Percentiles rank a stretch among this genome's conserved stretches.
Evolutionary conservation across 2,113 vertebrate species (phyloP).

Genomic region (Oncorhynchus mykiss): DNA sequence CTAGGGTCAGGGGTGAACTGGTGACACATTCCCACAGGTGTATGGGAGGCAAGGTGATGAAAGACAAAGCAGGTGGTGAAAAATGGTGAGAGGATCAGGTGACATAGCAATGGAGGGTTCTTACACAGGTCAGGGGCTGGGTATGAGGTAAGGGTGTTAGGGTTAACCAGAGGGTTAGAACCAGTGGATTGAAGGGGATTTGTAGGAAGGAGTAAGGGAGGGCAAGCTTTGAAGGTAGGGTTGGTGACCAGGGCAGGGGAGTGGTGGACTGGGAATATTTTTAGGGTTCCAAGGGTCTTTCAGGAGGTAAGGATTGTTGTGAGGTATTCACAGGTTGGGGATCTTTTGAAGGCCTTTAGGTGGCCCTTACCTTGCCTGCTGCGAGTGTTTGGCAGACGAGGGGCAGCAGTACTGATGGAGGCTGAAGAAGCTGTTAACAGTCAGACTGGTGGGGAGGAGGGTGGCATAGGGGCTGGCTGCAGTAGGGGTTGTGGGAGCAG

Average conservation of each 20-base stretch:
- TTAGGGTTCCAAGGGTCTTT: background rate
- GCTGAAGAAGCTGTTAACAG: constrained; percentile 83
- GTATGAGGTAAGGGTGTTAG: no score
- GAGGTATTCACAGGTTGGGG: background rate
- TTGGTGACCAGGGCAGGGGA: constrained; percentile 17
- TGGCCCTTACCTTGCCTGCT: constrained; percentile 87
- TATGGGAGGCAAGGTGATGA: no score
- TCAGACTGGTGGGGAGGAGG: constrained; percentile 73
- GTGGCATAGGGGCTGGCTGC: constrained; percentile 47
- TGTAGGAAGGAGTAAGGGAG: constrained; percentile 11
- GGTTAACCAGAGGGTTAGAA: no score
- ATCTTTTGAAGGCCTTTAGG: constrained; percentile 37
- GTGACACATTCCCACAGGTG: no score
- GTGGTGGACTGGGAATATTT: background rate
- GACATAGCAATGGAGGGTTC: no score
- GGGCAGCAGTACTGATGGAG: constrained; percentile 94
- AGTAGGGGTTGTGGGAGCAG: constrained; percentile 71
- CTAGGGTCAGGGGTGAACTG: no score
- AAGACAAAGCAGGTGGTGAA: no score
- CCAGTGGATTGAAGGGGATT: no score
- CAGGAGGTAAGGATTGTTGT: constrained; percentile 13
- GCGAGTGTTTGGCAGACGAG: constrained; percentile 63
- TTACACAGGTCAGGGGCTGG: no score
- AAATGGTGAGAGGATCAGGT: no score
- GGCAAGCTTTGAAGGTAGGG: background rate